phyloP scores from a whole-genome alignment of 2,797 vertebrate genomes.

The Pogoniulus pusillus region DNA sequence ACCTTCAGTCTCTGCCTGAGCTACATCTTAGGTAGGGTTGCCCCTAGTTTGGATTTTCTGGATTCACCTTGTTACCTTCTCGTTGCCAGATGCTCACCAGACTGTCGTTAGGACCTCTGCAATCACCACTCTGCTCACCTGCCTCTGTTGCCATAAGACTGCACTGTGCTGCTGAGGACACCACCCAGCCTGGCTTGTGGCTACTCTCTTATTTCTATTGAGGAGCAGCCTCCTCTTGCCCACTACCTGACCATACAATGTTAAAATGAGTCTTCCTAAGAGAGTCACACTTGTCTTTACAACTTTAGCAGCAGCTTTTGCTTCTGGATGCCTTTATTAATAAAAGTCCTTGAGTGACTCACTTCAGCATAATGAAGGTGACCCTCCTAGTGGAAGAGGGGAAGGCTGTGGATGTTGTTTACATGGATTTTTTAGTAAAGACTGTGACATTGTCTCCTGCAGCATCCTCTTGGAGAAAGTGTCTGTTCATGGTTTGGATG shows the following conservation, averaged over 20 bases:
- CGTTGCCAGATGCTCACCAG: neutral
- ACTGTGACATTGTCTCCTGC: too few species aligned
- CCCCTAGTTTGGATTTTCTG: neutral
- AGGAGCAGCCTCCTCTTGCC: neutral
- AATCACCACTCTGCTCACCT: neutral
- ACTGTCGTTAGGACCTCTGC: neutral
- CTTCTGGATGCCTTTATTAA: neutral
- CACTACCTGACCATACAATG: neutral
- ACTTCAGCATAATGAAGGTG: neutral
- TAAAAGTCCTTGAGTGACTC: neutral
- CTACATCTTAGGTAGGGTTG: neutral
- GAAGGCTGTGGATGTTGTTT: too few species aligned
- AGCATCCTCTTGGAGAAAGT: too few species aligned
- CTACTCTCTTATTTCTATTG: neutral
- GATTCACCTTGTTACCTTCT: neutral
- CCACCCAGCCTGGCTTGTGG: fast-evolving
- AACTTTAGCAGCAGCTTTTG: neutral
- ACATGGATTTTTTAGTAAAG: too few species aligned
- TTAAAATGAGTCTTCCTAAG: neutral
- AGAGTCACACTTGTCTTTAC: neutral
- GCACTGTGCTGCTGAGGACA: neutral
- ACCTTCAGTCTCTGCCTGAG: neutral
- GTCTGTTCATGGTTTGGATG: too few species aligned
- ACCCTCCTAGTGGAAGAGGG: too few species aligned
- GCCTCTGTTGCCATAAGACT: neutral